Conservation (phyloP, 2,113 vertebrate species). For the human region GRCh38 chrX:118702501-118703000, state of each 20-base stretch:
- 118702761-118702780: not conserved
- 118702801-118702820: not conserved
- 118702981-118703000: not conserved
- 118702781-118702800: not conserved
- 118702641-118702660: not conserved
- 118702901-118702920: not conserved
- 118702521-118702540: constrained; percentile 29
- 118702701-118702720: not conserved
- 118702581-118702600: not conserved
- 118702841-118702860: constrained; percentile 11
- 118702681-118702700: not conserved
- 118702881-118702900: not conserved
- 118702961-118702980: not conserved
- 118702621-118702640: not conserved
- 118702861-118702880: not conserved
- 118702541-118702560: not conserved
- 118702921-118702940: not conserved
- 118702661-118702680: not conserved
- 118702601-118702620: not conserved
- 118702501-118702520: not conserved
- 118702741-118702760: not conserved
- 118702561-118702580: not conserved
- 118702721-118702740: not conserved
- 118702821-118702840: not conserved
- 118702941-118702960: not conserved